Percentiles rank a stretch among this genome's conserved stretches.
Conservation (phyloP, 1,140 invertebrate genomes). For the Nephotettix cincticeps region DNA sequence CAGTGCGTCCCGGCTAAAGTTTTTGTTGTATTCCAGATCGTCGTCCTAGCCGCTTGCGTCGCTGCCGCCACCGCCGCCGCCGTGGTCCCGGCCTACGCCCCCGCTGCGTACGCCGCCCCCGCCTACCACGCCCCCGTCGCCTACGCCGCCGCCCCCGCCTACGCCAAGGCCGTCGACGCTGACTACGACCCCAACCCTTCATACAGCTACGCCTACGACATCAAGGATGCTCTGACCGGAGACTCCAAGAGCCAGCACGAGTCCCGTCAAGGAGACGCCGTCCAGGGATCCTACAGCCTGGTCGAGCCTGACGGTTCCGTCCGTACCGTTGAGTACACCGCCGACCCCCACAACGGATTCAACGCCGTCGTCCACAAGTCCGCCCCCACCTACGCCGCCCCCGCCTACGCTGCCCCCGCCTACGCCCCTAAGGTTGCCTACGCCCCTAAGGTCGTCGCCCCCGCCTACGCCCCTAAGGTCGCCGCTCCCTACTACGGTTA, state of each 20-base stretch:
- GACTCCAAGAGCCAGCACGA: constrained; percentile 53
- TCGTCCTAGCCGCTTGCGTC: constrained; percentile 37
- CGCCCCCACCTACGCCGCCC: constrained; percentile 38
- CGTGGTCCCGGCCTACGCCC: constrained; percentile 29
- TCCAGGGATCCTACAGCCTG: constrained; percentile 39
- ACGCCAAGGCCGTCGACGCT: constrained; percentile 41
- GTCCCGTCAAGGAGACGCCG: no score
- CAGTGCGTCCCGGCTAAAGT: no score
- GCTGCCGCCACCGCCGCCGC: constrained; percentile 26
- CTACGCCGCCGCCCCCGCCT: constrained; percentile 40
- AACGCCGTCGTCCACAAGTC: constrained; percentile 27
- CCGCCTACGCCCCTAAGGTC: constrained; percentile 34
- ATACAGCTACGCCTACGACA: constrained; percentile 64
- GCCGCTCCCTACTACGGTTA: constrained; percentile 38
- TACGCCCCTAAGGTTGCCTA: constrained; percentile 33
- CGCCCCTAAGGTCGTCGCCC: constrained; percentile 31
- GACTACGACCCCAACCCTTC: constrained; percentile 35
- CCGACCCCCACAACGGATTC: constrained; percentile 45
- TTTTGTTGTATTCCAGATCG: constrained; percentile 46
- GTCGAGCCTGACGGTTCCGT: constrained; percentile 51
- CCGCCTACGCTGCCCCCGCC: constrained; percentile 41
- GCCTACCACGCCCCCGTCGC: constrained; percentile 40
- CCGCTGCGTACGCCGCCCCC: constrained; percentile 42
- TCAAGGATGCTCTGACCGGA: constrained; percentile 56
- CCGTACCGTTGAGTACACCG: constrained; percentile 48